Evolutionary conservation across 2,888 invertebrate species (phyloP).

Genomic region (Chrysolina haemoptera): DNA sequence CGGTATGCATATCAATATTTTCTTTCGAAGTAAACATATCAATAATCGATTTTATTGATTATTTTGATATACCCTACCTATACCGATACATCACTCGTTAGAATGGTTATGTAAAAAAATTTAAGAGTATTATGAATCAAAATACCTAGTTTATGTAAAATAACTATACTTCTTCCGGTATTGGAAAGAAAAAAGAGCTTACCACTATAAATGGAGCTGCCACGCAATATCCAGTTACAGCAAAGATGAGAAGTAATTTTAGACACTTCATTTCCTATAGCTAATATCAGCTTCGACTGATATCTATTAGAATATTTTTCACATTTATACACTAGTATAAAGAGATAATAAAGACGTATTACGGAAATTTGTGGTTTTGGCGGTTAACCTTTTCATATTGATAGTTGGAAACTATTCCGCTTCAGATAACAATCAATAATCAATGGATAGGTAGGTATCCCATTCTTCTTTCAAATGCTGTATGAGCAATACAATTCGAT

Average conservation of each 20-base stretch:
- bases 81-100: no score
- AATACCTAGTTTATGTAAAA: no score
- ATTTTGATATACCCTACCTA: no score
- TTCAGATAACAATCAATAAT: no score
- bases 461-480: not conserved
- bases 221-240: not conserved
- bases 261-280: not conserved
- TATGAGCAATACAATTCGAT: not conserved
- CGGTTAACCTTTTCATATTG: not conserved
- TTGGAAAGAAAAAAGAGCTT: no score
- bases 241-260: not conserved
- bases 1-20: no score
- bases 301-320: not conserved
- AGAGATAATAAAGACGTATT: no score
- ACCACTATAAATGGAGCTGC: conserved; percentile 9
- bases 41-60: no score
- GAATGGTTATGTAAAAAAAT: no score
- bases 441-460: not conserved
- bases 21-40: no score
- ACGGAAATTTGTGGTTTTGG: conserved; percentile 7
- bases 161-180: no score
- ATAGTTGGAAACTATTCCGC: not conserved
- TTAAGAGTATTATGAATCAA: no score
- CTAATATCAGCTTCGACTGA: not conserved
- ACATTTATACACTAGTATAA: not conserved